A percentile compares a stretch with the other conserved stretches of the same genome.
Evolutionary conservation across 30 jellyfish, hydroid and myxozoan species (phyloP).

Genomic region (Hydractinia symbiolongicarpus): DNA sequence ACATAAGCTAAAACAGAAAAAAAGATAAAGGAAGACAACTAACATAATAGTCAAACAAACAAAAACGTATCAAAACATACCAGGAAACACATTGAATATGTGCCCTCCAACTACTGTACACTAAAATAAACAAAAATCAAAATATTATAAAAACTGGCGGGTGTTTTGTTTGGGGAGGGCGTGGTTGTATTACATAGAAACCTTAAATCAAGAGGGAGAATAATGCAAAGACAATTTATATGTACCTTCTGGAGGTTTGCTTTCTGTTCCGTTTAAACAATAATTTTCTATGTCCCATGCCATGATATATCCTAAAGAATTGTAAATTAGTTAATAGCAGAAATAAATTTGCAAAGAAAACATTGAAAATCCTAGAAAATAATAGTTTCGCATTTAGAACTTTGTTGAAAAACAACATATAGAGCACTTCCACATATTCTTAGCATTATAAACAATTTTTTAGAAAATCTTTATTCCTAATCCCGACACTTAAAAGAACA

Average conservation of each 20-base stretch:
- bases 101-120: constrained; percentile 59
- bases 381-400: too few relatives aligned
- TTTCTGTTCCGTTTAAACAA: constrained; percentile 51
- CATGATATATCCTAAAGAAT: constrained; percentile 52
- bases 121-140: constrained; percentile 8
- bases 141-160: too few relatives aligned
- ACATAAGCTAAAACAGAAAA: not conserved
- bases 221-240: not conserved
- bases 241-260: constrained; percentile 50
- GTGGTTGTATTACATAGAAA: too few relatives aligned
- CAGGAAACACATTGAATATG: constrained; percentile 62
- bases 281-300: constrained; percentile 53
- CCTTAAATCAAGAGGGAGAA: not conserved
- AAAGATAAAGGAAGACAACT: not conserved
- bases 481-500: too few relatives aligned
- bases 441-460: too few relatives aligned
- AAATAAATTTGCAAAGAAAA: too few relatives aligned
- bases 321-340: too few relatives aligned
- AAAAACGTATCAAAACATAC: constrained; percentile 24
- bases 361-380: too few relatives aligned
- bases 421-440: too few relatives aligned
- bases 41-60: not conserved
- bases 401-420: too few relatives aligned
- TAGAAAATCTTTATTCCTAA: too few relatives aligned
- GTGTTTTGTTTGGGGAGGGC: too few relatives aligned